A percentile compares a stretch with the other conserved stretches of the same genome.
These are phyloP conservation scores for Axea sp. DNA, from an alignment of 2,888 invertebrate genomes.

Conservation along the genomic window DNA sequence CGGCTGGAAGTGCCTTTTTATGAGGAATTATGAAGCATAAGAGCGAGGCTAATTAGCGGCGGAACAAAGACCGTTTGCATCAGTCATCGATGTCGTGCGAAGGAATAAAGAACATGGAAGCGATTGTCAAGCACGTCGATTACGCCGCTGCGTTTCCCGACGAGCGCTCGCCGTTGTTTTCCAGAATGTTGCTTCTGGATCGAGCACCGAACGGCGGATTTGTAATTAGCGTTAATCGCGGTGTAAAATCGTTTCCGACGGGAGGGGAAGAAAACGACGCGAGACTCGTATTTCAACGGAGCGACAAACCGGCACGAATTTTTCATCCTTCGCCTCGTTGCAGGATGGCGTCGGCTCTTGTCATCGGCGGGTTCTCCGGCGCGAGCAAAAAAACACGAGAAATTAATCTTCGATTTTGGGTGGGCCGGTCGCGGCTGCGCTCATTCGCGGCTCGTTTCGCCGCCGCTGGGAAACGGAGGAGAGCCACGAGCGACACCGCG, in stretches of 20 bases:
- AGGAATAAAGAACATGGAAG: slow-evolving; percentile 41
- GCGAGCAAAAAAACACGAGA: slow-evolving; percentile 14
- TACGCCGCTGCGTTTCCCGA: slow-evolving; percentile 25
- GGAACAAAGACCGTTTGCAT: slow-evolving; percentile 46
- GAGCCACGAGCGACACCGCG: slow-evolving; percentile 72
- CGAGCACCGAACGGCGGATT: slow-evolving; percentile 12
- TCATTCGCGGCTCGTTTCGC: slow-evolving; percentile 68
- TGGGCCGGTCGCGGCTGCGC: slow-evolving; percentile 19
- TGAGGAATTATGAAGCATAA: slow-evolving; percentile 29
- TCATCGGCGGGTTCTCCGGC: slow-evolving; percentile 7
- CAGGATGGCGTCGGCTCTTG: too few relatives aligned
- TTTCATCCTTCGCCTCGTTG: neutral
- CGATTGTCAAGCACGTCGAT: slow-evolving; percentile 39
- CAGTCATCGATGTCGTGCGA: slow-evolving; percentile 51
- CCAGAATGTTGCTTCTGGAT: slow-evolving; percentile 17
- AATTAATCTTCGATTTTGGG: slow-evolving; percentile 48
- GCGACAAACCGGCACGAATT: too few relatives aligned
- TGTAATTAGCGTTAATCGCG: slow-evolving; percentile 21
- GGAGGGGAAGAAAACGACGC: too few relatives aligned
- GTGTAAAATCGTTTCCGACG: too few relatives aligned
- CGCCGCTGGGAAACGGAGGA: slow-evolving; percentile 62
- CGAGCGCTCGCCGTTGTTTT: slow-evolving; percentile 23
- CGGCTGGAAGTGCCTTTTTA: slow-evolving; percentile 8
- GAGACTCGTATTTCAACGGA: too few relatives aligned
- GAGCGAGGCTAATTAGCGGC: slow-evolving; percentile 37